Conservation (phyloP, 2,888 invertebrate genomes). For the Pogonocherus hispidulus region DNA sequence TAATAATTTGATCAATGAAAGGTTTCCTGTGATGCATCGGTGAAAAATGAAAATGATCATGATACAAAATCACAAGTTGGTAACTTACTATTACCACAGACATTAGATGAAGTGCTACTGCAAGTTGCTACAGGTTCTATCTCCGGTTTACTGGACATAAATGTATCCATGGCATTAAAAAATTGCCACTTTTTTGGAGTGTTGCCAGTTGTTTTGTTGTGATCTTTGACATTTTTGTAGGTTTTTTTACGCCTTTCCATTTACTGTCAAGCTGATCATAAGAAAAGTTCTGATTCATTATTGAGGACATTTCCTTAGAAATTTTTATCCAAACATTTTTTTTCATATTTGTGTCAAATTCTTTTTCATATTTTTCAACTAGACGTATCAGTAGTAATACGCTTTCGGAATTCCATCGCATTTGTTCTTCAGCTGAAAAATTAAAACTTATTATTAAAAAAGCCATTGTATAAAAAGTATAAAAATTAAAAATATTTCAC, state of each 20-base stretch:
- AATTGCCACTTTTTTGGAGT: constrained; percentile 18
- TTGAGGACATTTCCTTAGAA: neutral
- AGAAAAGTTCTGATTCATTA: no score
- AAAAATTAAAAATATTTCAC: no score
- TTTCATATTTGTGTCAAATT: neutral
- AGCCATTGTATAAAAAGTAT: no score
- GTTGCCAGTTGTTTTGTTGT: constrained; percentile 14
- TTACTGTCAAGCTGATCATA: constrained; percentile 19
- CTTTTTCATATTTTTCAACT: constrained; percentile 2
- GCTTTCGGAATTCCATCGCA: neutral
- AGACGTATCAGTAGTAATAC: constrained; percentile 6
- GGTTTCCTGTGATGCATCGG: no score
- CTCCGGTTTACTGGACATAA: neutral
- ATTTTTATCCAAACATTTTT: constrained; percentile 22
- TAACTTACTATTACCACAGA: no score
- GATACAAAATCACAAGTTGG: no score
- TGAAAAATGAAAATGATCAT: no score
- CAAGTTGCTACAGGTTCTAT: neutral
- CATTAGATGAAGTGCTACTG: neutral
- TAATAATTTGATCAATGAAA: no score
- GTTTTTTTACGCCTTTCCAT: constrained; percentile 31
- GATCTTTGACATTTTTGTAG: constrained; percentile 33
- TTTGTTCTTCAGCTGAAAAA: no score
- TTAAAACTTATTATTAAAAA: no score
- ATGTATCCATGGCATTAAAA: constrained; percentile 7